Base-by-base conservation (phyloP, 2,797 vertebrate genomes). In the Sarcophilus harrisii region DNA sequence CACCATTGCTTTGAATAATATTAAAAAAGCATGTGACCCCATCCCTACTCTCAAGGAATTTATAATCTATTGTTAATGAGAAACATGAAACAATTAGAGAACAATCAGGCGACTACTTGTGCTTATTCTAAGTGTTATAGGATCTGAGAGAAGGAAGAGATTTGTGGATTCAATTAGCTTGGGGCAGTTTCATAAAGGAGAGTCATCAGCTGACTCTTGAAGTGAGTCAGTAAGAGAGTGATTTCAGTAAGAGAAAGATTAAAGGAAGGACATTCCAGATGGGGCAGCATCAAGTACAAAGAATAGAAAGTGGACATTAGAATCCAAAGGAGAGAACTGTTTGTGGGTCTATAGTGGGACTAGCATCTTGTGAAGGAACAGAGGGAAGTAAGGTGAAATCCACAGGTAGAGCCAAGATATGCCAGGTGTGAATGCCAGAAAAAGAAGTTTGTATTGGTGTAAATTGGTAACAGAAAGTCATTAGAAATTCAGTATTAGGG, bases 41-140 rank as follows among this genome's bases (percentile, higher is more conserved):
- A 24, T 11, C 49, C 93, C 30, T 66, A 12, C 90, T 2, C 45
- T 95, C 52, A 87, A 4, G 87, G 16, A 30, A 57, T 49, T 87
- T 95, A 10, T 11, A 92, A 57, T 89, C 94, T 92, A 94, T 45
- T 66, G 4, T 24, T 12, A 92, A 45, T 11, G n/a, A 93, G 28
- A 91, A 92, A 94, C 95, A 93, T 52, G 6, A 60, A 81, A 45
- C 66, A 81, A 81, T 24, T 38, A 45, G n/a, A 24, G 24, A 81
- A 81, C n/a, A 73, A 60, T 60, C 12, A 29, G n/a, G 5, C 8
- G 18, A 45, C 16, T n/a, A 38, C 16, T 12, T n/a, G 32, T 73
- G 5, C 18, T 10, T n/a, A 24, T 24, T 81, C 18, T 94, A 58
- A 95, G 93, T 38, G 0, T 0, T 45, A 81, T n/a, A 90, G 11